Percentiles rank a stretch among this genome's conserved stretches.
Conservation (phyloP, 2,888 invertebrate genomes). For the Caenorhabditis sp. region DNA sequence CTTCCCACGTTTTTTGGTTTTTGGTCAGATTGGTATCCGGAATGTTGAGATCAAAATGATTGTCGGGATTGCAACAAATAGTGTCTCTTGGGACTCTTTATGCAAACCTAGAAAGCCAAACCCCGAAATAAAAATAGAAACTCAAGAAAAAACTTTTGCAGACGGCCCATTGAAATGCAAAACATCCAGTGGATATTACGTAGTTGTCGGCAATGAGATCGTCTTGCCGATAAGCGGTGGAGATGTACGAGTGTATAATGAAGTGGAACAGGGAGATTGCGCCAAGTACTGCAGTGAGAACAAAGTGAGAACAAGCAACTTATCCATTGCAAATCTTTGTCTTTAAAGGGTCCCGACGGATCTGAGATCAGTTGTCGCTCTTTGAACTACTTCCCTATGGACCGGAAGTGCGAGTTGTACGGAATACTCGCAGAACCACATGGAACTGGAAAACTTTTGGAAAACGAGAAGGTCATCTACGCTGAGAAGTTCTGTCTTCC, state of each 20-base stretch:
- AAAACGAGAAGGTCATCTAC: conserved; percentile 78
- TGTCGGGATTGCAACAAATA: conserved; percentile 2
- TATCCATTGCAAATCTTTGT: background rate
- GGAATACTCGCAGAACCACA: conserved; percentile 79
- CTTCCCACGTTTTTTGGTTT: background rate
- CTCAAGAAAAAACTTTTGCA: conserved; percentile 25
- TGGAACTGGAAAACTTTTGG: conserved; percentile 79
- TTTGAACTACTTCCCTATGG: conserved; percentile 77
- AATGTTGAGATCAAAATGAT: background rate
- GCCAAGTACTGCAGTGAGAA: conserved; percentile 75
- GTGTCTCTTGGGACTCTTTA: background rate
- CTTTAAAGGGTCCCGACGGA: conserved; percentile 73
- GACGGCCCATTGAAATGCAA: conserved; percentile 65
- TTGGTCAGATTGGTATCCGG: conserved; percentile 7
- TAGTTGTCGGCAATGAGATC: conserved; percentile 81
- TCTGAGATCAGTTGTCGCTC: conserved; percentile 75
- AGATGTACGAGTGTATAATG: conserved; percentile 69
- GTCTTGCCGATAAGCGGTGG: conserved; percentile 67
- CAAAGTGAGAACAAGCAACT: conserved; percentile 64
- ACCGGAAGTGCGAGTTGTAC: conserved; percentile 75
- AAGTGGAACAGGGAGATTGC: conserved; percentile 78
- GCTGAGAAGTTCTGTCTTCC: conserved; percentile 81
- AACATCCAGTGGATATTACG: conserved; percentile 78
- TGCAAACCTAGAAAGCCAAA: background rate
- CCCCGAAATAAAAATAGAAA: background rate